Evolutionary conservation across 2,113 vertebrate species (phyloP), one percentile per base, ranked within the genome.

Genomic region (Eulemur macaco): DNA sequence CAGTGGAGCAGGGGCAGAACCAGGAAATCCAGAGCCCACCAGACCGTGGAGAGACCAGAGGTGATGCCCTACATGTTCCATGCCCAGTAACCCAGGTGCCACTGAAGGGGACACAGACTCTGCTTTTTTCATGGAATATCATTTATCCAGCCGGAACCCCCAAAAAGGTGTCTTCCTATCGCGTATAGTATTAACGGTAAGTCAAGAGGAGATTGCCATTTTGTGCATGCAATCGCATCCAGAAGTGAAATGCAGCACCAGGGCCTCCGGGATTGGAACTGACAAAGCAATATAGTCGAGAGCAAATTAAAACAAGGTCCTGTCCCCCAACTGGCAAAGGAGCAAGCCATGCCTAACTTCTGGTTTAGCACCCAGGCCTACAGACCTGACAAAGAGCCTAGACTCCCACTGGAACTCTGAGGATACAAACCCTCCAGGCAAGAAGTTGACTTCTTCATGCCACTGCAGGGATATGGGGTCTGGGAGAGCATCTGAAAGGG

Each of bases 221-320:
- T 39, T 23, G 50, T 20, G 11, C 12, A 83, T 18, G 56, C 42
- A 31, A 34, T 25, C 18, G 7, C 18, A 68, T 50, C 29, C 63
- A 47, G 37, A 86, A 96, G 74, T 56, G 64, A 94, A 90, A 91
- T 25, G 27, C 27, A 86, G 58, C 42, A 81, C 86, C n/a, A 31
- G 25, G 52, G 52, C 20, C 63, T 64, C 80, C 47, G 42, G 52
- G 71, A 47, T 66, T 77, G 12, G 50, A 89, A 93, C 42, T 74
- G 52, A 74, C 91, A 95, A 86, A 95, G 60, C 37, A 73, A 68
- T n/a, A 45, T 23, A 92, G 37, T 90, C 39, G 25, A 74, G 69
- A 71, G 58, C 60, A 87, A 81, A 77, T 81, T 47, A 78, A 93
- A 96, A 91, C 27, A 71, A 85, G 64, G 76, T 84, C 25, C 39